Conservation (phyloP, 2,113 vertebrate genomes). For the Nibea coibor region DNA sequence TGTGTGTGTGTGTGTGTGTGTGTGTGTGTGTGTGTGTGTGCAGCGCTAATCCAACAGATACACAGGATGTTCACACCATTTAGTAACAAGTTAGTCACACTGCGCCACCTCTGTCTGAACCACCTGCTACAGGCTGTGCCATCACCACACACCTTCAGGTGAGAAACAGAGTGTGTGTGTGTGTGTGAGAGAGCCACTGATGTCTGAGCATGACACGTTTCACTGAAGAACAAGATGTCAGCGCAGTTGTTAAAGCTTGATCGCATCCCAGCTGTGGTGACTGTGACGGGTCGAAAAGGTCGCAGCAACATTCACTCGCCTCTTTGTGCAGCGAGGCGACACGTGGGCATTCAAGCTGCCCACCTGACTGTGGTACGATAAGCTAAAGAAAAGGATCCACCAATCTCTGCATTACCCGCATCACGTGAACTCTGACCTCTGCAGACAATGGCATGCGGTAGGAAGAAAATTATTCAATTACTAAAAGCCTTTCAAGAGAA, state of each 20-base stretch:
- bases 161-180: slow-evolving; percentile 9
- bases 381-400: background rate
- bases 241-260: background rate
- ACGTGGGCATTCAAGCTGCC: too few species aligned
- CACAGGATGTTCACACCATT: slow-evolving; percentile 43
- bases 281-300: background rate
- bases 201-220: background rate
- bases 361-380: background rate
- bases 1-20: too few species aligned
- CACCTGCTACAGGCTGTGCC: slow-evolving; percentile 30
- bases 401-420: background rate
- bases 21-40: too few species aligned
- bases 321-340: background rate
- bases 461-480: background rate
- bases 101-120: slow-evolving; percentile 12
- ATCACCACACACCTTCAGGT: slow-evolving; percentile 37
- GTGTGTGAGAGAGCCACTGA: background rate
- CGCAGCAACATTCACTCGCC: background rate
- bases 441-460: background rate
- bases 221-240: background rate
- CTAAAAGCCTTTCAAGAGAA: too few species aligned
- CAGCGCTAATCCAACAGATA: slow-evolving; percentile 22
- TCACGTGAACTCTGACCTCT: background rate
- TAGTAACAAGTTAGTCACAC: slow-evolving; percentile 50
- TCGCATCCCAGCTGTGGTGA: background rate